phyloP scores from a whole-genome alignment of 2,113 vertebrate genomes.

The Podarcis cretensis region DNA sequence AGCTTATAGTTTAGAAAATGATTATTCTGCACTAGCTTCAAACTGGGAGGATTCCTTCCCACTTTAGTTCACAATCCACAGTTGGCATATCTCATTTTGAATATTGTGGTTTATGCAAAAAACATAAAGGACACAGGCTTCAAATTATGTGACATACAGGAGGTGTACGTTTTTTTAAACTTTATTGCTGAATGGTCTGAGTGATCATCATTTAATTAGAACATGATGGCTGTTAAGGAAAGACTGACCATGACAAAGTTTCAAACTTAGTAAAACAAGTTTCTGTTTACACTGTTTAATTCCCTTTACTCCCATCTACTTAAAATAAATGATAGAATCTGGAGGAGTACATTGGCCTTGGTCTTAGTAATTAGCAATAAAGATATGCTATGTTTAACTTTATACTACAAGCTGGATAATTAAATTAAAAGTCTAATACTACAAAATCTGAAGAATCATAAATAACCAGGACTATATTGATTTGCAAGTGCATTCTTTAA shows the following conservation, averaged over 20 bases:
- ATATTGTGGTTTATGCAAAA: background rate
- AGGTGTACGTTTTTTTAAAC: background rate
- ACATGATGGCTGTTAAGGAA: background rate
- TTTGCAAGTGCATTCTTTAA: background rate
- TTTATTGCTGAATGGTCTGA: accelerated
- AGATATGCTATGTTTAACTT: background rate
- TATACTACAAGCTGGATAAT: background rate
- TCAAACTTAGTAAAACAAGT: conserved; percentile 1
- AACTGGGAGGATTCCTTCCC: background rate
- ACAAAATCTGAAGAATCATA: background rate
- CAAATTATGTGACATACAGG: background rate
- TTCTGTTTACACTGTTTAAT: background rate
- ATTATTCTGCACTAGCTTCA: background rate
- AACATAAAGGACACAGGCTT: background rate
- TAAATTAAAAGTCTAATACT: background rate
- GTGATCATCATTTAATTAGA: background rate
- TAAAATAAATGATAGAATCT: background rate
- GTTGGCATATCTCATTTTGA: background rate
- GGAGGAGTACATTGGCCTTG: background rate
- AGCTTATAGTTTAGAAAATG: background rate
- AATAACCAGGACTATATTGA: background rate
- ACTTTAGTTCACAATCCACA: background rate
- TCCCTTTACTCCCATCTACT: background rate
- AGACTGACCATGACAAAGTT: background rate
- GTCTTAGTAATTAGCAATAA: background rate